A percentile compares a stretch with the other conserved stretches of the same genome.
These are phyloP conservation scores for Bradypodion pumilum DNA, from an alignment of 2,797 vertebrate genomes.

Conservation along the genomic window DNA sequence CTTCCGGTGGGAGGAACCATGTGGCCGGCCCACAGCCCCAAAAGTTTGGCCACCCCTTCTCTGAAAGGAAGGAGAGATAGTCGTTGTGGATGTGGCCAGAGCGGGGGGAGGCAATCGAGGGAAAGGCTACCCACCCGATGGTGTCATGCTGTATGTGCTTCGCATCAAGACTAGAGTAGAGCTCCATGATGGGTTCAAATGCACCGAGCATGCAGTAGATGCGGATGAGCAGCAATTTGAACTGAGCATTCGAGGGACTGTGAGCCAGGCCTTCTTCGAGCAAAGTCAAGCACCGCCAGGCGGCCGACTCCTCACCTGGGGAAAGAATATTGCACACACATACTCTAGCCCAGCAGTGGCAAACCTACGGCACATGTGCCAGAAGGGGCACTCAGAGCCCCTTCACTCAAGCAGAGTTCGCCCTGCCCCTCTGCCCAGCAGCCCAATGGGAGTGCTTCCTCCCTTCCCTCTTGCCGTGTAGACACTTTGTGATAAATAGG, in stretches of 20 bases:
- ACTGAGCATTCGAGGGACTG: constrained; percentile 94
- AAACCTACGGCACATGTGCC: too few species aligned
- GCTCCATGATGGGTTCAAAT: constrained; percentile 94
- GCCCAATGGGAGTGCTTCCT: too few species aligned
- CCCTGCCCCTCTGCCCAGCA: background rate
- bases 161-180: constrained; percentile 95
- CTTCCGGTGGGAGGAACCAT: too few species aligned
- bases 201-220: constrained; percentile 93
- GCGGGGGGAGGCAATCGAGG: too few species aligned
- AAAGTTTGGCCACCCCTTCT: too few species aligned
- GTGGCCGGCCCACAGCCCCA: too few species aligned
- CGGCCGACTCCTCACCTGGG: constrained; percentile 85
- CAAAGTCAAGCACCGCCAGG: constrained; percentile 87
- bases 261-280: constrained; percentile 89
- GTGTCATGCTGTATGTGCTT: constrained; percentile 99
- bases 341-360: background rate
- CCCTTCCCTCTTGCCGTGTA: too few species aligned
- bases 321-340: constrained; percentile 39
- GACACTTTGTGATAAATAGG: too few species aligned
- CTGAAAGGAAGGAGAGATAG: background rate
- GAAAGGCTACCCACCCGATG: constrained; percentile 89
- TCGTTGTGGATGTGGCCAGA: background rate
- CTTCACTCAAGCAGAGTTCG: too few species aligned
- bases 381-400: too few species aligned
- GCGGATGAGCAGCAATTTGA: constrained; percentile 95